phyloP scores from a whole-genome alignment of 2,888 invertebrate genomes.

The Himalopsyche japonica region DNA sequence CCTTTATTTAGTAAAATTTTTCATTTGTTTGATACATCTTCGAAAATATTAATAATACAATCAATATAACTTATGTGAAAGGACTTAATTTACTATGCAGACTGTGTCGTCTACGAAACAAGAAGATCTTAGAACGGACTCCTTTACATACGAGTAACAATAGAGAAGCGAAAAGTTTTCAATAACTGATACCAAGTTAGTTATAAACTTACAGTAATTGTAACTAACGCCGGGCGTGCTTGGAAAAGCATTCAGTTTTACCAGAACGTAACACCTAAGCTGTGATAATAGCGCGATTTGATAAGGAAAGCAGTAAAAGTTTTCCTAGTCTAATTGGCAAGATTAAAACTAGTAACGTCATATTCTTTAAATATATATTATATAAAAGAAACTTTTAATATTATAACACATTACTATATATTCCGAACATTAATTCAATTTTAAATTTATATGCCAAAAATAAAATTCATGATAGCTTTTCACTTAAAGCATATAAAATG shows the following conservation, averaged over 20 bases:
- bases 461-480: too few species aligned
- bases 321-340: not conserved
- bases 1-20: too few species aligned
- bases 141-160: not conserved
- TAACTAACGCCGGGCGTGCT: not conserved
- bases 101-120: not conserved
- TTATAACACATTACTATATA: too few species aligned
- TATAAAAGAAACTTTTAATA: too few species aligned
- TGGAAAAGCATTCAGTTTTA: not conserved
- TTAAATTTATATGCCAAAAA: too few species aligned
- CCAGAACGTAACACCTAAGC: not conserved
- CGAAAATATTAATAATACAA: too few species aligned
- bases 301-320: not conserved
- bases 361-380: too few species aligned
- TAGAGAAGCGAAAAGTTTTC: not conserved
- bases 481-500: too few species aligned
- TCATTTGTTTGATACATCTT: too few species aligned
- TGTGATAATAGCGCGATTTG: not conserved
- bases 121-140: not conserved
- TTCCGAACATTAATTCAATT: too few species aligned
- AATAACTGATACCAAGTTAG: slow-evolving; percentile 13
- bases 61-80: not conserved
- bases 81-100: not conserved
- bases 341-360: too few species aligned
- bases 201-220: not conserved